A percentile compares a stretch with the other conserved stretches of the same genome.
Conservation (phyloP, 2,113 vertebrate genomes). For the Cyanistes caeruleus region DNA sequence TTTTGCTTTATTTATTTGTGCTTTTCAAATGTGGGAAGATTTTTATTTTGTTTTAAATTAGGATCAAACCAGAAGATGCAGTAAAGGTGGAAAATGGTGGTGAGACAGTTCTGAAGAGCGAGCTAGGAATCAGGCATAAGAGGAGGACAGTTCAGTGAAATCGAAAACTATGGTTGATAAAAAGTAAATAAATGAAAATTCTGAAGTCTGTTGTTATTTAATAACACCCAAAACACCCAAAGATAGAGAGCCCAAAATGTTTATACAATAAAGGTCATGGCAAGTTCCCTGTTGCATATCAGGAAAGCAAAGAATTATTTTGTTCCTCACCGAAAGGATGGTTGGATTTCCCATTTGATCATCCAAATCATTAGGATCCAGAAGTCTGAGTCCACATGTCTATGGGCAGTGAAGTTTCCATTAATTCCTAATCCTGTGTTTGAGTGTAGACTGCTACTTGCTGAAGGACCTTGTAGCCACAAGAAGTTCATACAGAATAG, state of each 20-base stretch:
- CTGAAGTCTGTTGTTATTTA: background rate
- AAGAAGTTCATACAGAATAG: background rate
- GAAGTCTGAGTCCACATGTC: background rate
- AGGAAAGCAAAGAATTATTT: background rate
- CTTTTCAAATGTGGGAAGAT: background rate
- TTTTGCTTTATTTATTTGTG: background rate
- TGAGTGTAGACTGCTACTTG: no score
- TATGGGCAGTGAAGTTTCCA: background rate
- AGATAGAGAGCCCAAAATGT: background rate
- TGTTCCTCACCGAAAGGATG: background rate
- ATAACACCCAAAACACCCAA: background rate
- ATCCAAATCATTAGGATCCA: background rate
- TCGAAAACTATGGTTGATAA: background rate
- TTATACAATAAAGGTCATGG: background rate
- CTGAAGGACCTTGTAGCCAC: background rate
- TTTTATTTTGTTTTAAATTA: background rate
- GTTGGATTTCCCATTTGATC: background rate
- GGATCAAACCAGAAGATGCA: background rate
- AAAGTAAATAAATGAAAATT: background rate
- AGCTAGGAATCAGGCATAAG: background rate
- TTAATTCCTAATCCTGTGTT: background rate
- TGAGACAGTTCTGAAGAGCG: background rate
- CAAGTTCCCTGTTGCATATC: background rate
- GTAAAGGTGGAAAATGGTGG: background rate
- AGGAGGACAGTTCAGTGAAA: background rate